These are phyloP conservation scores for Sebastes nivosus DNA, from an alignment of 2,797 vertebrate species.

Conservation along the genomic window DNA sequence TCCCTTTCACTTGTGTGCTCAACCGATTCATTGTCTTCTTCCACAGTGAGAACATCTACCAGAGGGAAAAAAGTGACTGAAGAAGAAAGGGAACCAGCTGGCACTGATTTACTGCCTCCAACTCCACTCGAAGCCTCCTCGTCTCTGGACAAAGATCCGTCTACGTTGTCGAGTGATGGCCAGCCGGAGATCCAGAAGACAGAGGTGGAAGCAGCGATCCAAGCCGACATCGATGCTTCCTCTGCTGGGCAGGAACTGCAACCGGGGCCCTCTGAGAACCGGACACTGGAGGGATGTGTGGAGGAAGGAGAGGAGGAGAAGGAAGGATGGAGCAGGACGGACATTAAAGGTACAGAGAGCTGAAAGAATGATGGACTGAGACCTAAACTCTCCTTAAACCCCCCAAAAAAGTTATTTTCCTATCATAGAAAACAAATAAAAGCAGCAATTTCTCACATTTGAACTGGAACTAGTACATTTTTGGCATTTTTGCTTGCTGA, in stretches of 20 bases:
- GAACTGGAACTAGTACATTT: too few species aligned
- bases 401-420: too few species aligned
- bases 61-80: conserved; percentile 12
- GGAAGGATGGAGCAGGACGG: background rate
- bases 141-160: background rate
- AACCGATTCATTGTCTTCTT: background rate
- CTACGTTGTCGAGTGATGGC: background rate
- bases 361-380: background rate
- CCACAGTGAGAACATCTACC: conserved; percentile 59
- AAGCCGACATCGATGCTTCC: background rate
- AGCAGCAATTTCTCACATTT: too few species aligned
- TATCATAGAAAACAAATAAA: too few species aligned
- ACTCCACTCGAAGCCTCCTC: background rate
- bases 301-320: conserved; percentile 5
- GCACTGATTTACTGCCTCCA: background rate
- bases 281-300: background rate
- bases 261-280: background rate
- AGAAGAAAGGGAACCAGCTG: background rate
- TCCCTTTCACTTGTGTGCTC: background rate
- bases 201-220: background rate
- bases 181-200: conserved; percentile 1
- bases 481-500: too few species aligned
- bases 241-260: background rate
- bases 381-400: too few species aligned
- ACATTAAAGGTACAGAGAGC: conserved; percentile 28